Evolutionary conservation across 2,888 invertebrate species (phyloP), one percentile per base, ranked within the genome.

Genomic region (Microdon myrmicae): DNA sequence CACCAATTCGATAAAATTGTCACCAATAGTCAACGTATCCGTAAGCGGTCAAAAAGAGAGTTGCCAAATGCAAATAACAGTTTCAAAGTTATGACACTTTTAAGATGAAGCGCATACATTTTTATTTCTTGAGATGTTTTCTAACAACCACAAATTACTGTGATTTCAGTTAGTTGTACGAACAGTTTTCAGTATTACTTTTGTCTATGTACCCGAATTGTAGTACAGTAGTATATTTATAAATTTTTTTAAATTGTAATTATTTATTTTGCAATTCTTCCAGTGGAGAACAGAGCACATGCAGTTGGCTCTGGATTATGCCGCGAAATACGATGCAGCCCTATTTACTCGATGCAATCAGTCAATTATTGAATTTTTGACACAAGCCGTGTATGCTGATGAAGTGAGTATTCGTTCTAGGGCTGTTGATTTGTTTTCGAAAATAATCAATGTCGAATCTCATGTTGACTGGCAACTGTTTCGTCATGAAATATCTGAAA

Each of bases 381-480:
- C 73, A 1, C 70, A 76, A 6, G 73, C 76, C 1, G 60, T 75
- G 0, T 71, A 69, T 38, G 74, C 78, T 1, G 78, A 78, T 6
- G 79, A 79, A 53, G 69, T 73, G 0, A 71, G 73, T 19, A 72
- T 76, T 25, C 74, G 79, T 37, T 69, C 73, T 2, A 71, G 79
- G 25, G 71, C 76, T 1, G 70, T 76, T 2, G 79, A 79, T 10
- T 68, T 79, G 1, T 70, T 77, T 5, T 71, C 73, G 3, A 71
- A 74, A 7, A 75, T 79, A 22, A 49, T 78, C 8, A 69, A 73
- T 31, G 55, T 74, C 3, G 75, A 78, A 41, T 75, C 78, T 0
- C 70, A 73, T 14, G 79, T 79, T 6, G 73, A 77, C 55, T 79
- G 79, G 79, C 72, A 74, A 58, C 70, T 79, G 53, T 79, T 79